Percentiles rank a stretch among this genome's conserved stretches.
Evolutionary conservation across 2,113 vertebrate genomes (phyloP).

Genomic region (Archilochus colubris): DNA sequence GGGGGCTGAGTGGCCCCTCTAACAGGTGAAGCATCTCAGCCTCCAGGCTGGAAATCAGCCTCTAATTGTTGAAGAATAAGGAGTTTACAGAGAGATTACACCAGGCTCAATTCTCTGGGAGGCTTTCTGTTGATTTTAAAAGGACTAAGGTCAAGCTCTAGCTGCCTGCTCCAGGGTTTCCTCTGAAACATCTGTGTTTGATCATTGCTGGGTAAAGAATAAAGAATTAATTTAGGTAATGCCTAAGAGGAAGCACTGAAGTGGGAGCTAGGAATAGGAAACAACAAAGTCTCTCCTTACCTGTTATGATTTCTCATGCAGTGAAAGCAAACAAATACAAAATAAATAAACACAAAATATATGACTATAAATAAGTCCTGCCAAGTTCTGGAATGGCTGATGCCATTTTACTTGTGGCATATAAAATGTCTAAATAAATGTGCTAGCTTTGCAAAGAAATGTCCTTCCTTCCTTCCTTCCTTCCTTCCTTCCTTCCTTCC

Average conservation of each 20-base stretch:
- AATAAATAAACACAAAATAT: not conserved
- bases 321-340: not conserved
- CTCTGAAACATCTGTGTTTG: not conserved
- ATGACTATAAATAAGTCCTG: not conserved
- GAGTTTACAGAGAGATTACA: not conserved
- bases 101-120: not conserved
- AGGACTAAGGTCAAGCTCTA: slow-evolving; percentile 4
- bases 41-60: not conserved
- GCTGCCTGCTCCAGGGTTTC: slow-evolving; percentile 14
- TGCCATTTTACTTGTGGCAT: not conserved
- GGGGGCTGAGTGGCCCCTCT: not conserved
- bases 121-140: not conserved
- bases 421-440: not conserved
- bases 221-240: slow-evolving; percentile 1
- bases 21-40: not conserved
- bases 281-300: not conserved
- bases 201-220: slow-evolving; percentile 1
- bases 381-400: not conserved
- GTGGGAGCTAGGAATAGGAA: not conserved
- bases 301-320: not conserved
- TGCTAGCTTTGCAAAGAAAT: slow-evolving; percentile 35
- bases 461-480: not conserved
- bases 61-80: not conserved
- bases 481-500: too few species aligned
- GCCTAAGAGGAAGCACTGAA: not conserved